A percentile compares a stretch with the other conserved stretches of the same genome.
These are phyloP conservation scores for Apodemia duryi DNA, from an alignment of 2,888 invertebrate species.

Conservation along the genomic window DNA sequence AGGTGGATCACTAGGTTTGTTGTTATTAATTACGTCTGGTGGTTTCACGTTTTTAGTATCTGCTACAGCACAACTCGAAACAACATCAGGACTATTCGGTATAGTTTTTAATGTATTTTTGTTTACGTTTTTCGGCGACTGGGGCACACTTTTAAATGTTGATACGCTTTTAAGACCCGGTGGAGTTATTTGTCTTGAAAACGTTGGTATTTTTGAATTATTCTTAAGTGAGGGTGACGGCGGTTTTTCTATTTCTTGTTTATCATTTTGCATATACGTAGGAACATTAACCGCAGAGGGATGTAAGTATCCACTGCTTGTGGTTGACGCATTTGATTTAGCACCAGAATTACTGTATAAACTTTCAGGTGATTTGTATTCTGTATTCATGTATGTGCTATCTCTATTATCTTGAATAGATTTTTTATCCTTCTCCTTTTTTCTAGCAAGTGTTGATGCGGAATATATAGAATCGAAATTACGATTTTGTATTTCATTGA, in stretches of 20 bases:
- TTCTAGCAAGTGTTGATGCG: slow-evolving; percentile 83
- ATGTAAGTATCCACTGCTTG: slow-evolving; percentile 86
- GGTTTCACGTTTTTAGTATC: slow-evolving; percentile 76
- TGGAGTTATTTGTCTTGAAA: slow-evolving; percentile 69
- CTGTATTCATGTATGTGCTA: slow-evolving; percentile 82
- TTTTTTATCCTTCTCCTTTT: slow-evolving; percentile 71
- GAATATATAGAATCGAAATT: slow-evolving; percentile 94
- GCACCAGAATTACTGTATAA: slow-evolving; percentile 82
- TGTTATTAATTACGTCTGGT: slow-evolving; percentile 80
- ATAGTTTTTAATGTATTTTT: slow-evolving; percentile 56
- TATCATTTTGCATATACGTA: slow-evolving; percentile 43
- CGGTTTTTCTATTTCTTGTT: slow-evolving; percentile 53
- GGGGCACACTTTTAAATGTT: slow-evolving; percentile 61
- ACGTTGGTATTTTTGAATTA: slow-evolving; percentile 70
- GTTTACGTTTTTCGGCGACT: slow-evolving; percentile 55
- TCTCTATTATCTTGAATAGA: slow-evolving; percentile 51
- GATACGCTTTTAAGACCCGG: slow-evolving; percentile 68
- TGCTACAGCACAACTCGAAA: slow-evolving; percentile 83
- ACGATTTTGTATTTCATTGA: slow-evolving; percentile 90
- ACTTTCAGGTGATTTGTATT: slow-evolving; percentile 80
- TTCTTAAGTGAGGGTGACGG: slow-evolving; percentile 63
- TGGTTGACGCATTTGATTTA: slow-evolving; percentile 80
- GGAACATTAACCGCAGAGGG: slow-evolving; percentile 86
- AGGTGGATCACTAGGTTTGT: slow-evolving; percentile 58
- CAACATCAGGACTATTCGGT: slow-evolving; percentile 84